A percentile compares a stretch with the other conserved stretches of the same genome.
Evolutionary conservation across 2,888 invertebrate species (phyloP).

Genomic region (Eristalis tenax): DNA sequence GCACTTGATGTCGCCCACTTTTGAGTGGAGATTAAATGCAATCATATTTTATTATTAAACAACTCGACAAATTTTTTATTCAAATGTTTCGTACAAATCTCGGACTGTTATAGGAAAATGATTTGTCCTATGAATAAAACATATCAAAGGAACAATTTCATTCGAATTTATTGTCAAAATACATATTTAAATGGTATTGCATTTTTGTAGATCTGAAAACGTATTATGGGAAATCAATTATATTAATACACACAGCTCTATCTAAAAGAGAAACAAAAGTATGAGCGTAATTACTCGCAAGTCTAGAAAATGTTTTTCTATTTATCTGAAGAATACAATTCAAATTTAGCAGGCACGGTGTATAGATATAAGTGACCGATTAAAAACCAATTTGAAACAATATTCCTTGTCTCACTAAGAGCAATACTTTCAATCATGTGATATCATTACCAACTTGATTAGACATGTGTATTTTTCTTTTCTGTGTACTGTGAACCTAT

Average conservation of each 20-base stretch:
- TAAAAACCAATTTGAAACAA: constrained; percentile 56
- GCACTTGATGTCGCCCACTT: neutral
- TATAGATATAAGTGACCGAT: constrained; percentile 13
- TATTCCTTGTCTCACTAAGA: constrained; percentile 6
- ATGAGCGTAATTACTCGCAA: neutral
- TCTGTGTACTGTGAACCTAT: neutral
- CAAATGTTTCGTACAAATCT: too few species aligned
- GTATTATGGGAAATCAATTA: too few species aligned
- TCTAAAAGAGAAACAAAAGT: neutral
- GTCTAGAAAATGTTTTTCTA: neutral
- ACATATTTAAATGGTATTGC: too few species aligned
- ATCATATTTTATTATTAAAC: too few species aligned
- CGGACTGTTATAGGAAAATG: too few species aligned
- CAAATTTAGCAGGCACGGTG: neutral
- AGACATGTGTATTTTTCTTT: neutral
- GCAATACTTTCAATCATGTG: constrained; percentile 27
- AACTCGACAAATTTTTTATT: too few species aligned
- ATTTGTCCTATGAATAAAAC: too few species aligned
- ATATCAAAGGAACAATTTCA: too few species aligned
- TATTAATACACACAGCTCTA: neutral
- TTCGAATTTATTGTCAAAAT: too few species aligned
- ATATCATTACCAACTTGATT: constrained; percentile 42
- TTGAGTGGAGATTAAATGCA: neutral
- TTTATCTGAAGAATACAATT: neutral
- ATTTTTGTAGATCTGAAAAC: too few species aligned